These are phyloP conservation scores for Nematolebias whitei DNA, from an alignment of 2,113 vertebrate species.

Conservation along the genomic window DNA sequence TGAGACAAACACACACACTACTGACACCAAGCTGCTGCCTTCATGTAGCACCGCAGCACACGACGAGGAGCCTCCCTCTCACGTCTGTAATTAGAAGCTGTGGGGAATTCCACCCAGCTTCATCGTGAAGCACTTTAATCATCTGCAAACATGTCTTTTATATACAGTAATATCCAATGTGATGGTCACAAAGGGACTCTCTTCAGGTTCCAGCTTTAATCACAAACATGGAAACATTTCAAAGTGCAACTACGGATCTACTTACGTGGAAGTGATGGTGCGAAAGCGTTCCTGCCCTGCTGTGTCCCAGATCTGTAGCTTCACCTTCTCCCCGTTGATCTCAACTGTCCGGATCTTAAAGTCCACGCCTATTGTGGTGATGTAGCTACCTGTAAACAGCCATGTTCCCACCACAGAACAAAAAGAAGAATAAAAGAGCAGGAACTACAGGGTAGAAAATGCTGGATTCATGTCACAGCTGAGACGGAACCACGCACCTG, in stretches of 20 bases:
- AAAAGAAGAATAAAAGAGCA: background rate
- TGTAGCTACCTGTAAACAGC: constrained; percentile 90
- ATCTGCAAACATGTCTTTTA: constrained; percentile 41
- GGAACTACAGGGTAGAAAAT: background rate
- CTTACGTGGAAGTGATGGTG: constrained; percentile 99
- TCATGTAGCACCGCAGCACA: constrained; percentile 17
- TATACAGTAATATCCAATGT: constrained; percentile 26
- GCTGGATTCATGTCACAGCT: background rate
- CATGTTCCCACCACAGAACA: background rate
- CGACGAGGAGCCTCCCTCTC: constrained; percentile 50
- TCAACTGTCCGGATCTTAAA: constrained; percentile 99
- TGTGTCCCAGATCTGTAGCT: constrained; percentile 99
- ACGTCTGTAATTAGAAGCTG: constrained; percentile 65
- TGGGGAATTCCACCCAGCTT: constrained; percentile 64
- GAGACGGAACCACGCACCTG: constrained; percentile 81
- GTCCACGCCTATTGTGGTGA: constrained; percentile 98
- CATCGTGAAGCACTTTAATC: constrained; percentile 25
- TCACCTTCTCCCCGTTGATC: constrained; percentile 98
- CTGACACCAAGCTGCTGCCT: constrained; percentile 3
- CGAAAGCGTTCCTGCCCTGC: constrained; percentile 97
- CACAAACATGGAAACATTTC: constrained; percentile 17
- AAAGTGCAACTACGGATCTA: constrained; percentile 21
- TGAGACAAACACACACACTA: constrained; percentile 3
- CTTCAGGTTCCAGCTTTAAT: constrained; percentile 35
- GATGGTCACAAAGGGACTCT: constrained; percentile 13